Base-by-base conservation (phyloP, 2,113 vertebrate genomes). In the Xyliphius kryptos region DNA sequence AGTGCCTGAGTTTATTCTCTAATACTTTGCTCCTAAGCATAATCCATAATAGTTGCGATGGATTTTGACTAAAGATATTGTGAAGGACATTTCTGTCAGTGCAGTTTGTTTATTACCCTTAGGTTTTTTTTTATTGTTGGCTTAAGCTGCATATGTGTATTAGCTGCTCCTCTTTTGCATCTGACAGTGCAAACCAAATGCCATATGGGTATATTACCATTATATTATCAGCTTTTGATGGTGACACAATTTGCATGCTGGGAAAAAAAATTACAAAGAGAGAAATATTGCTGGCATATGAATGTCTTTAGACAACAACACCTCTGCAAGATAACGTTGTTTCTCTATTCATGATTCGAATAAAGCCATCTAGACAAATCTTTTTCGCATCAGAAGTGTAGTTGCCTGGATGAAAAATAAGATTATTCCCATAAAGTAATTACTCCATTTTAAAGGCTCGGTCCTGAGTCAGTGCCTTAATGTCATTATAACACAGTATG, bases 171-270 rank as follows among this genome's bases (percentile, higher is more conserved):
- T n/a, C n/a, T n/a, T n/a, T n/a, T n/a, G n/a, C n/a, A n/a, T n/a
- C n/a, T n/a, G n/a, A 40, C 36, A 17, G 53, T 17, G 53, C 17
- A 56, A 13, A 40, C 54, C 7, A 41, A 56, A 41, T 56, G 37
- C 37, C 54, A 44, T 50, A 49, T 20, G 46, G 32, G 15, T 19
- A 54, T 19, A 44, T 26, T 15, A 46, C 37, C 44, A 38, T n/a
- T n/a, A n/a, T n/a, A 44, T 44, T 41, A 43, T 51, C 48, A 41
- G 14, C 52, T 17, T 38, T 61, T 61, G 22, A 37, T 21, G 46
- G 14, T 51, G 32, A 40, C 47, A 61, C 17, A 21, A 52, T 21
- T 51, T 62, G 60, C 48, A 41, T 43, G 21, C 13, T 46, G 57
- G 44, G 14, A 22, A 47, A 32, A 46, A 57, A 14, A 36, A 8